These are phyloP conservation scores for Dusona sp. DNA, from an alignment of 2,888 invertebrate genomes.

Conservation along the genomic window DNA sequence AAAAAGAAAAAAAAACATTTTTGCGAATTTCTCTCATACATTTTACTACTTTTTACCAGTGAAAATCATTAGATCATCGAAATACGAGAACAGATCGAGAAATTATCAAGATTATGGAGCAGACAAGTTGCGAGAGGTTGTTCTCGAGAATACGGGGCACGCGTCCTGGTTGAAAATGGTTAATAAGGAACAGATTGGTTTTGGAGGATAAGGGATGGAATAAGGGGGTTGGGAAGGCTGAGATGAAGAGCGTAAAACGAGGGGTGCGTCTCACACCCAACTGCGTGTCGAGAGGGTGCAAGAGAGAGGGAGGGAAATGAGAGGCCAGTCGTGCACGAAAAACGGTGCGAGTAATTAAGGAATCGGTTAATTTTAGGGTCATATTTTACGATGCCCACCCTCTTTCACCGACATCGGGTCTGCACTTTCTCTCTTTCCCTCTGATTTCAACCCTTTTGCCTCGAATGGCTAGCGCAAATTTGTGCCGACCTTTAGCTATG, in stretches of 20 bases:
- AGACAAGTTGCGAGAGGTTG: conserved; percentile 45
- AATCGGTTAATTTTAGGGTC: conserved; percentile 83
- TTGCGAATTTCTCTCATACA: background rate
- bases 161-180: conserved; percentile 68
- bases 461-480: conserved; percentile 32
- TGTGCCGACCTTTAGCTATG: conserved; percentile 11
- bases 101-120: conserved; percentile 22
- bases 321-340: conserved; percentile 70
- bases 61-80: background rate
- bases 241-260: conserved; percentile 61
- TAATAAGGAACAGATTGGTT: conserved; percentile 78
- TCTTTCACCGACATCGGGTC: conserved; percentile 29
- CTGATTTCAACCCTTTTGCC: conserved; percentile 60
- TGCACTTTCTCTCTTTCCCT: conserved; percentile 24
- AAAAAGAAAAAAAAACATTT: background rate
- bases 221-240: background rate
- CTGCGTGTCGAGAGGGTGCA: conserved; percentile 63
- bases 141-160: conserved; percentile 40
- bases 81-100: conserved; percentile 1
- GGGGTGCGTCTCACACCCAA: conserved; percentile 56
- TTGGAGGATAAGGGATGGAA: conserved; percentile 42
- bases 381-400: conserved; percentile 78
- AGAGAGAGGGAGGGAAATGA: conserved; percentile 56
- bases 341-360: conserved; percentile 82
- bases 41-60: background rate